phyloP scores from a whole-genome alignment of 2,113 vertebrate species.

The Bombycilla garrulus region DNA sequence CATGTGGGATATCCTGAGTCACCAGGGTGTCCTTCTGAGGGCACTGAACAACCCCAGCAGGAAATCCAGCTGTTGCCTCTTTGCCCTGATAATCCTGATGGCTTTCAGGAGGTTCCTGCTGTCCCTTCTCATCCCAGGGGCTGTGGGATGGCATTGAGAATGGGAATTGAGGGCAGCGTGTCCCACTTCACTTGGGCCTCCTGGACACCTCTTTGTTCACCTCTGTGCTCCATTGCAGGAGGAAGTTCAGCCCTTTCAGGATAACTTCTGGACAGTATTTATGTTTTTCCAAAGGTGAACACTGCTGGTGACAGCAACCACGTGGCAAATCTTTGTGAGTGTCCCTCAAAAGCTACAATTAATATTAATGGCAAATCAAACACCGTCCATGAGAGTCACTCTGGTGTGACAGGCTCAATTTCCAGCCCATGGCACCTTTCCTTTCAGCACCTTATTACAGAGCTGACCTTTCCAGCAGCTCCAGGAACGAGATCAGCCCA shows the following conservation, averaged over 20 bases:
- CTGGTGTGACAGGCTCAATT: conserved; percentile 78
- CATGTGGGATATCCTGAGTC: not conserved
- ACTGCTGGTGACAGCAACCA: not conserved
- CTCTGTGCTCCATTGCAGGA: not conserved
- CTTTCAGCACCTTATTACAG: conserved; percentile 52
- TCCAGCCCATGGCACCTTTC: conserved; percentile 62
- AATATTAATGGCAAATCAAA: conserved; percentile 82
- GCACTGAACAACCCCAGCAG: not conserved
- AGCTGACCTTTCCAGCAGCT: conserved; percentile 61
- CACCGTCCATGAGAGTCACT: conserved; percentile 69
- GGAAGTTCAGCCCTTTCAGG: not conserved
- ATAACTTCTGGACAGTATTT: not conserved
- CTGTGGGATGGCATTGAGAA: not conserved
- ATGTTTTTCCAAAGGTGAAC: not conserved
- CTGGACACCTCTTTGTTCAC: not conserved
- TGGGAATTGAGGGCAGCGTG: not conserved
- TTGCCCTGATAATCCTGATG: not conserved
- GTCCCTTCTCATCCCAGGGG: not conserved
- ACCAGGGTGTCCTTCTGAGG: accelerated
- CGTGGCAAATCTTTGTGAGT: not conserved
- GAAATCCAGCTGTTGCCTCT: not conserved
- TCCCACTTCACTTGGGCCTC: not conserved
- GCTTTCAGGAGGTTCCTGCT: not conserved
- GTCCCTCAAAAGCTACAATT: conserved; percentile 68
- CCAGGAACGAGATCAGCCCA: not conserved